phyloP scores from a whole-genome alignment of 1,140 invertebrate genomes.

The Batillaria attramentaria region DNA sequence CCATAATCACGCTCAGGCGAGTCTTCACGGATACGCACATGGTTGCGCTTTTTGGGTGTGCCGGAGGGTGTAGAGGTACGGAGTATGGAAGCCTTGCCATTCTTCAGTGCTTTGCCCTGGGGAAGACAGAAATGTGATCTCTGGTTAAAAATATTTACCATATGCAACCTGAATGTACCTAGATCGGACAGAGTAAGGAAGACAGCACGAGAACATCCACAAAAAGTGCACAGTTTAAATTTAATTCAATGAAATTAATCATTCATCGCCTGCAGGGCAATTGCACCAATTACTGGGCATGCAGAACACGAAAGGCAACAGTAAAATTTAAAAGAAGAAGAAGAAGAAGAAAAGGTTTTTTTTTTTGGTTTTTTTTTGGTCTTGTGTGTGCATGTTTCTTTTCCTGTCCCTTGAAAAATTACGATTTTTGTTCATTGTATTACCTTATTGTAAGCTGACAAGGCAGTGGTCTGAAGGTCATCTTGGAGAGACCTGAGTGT shows the following conservation, averaged over 20 bases:
- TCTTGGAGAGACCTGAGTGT: constrained; percentile 61
- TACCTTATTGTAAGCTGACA: constrained; percentile 26
- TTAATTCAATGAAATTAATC: too few relatives aligned
- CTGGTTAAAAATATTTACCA: too few relatives aligned
- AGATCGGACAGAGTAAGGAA: too few relatives aligned
- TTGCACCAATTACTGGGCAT: too few relatives aligned
- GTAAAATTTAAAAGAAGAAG: not conserved
- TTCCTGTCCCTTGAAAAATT: too few relatives aligned
- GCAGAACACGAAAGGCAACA: constrained; percentile 20
- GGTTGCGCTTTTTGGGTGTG: constrained; percentile 48
- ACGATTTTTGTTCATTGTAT: not conserved
- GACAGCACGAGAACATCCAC: too few relatives aligned
- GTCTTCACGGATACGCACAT: constrained; percentile 53
- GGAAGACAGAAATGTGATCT: not conserved
- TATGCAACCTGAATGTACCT: too few relatives aligned
- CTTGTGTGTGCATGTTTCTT: too few relatives aligned
- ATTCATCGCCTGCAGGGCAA: too few relatives aligned
- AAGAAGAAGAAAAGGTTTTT: not conserved
- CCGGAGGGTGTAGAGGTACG: constrained; percentile 28
- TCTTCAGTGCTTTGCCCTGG: constrained; percentile 17
- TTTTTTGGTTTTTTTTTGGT: not conserved
- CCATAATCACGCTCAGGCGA: constrained; percentile 36
- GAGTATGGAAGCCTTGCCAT: constrained; percentile 35
- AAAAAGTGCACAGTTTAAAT: too few relatives aligned
- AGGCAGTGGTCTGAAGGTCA: constrained; percentile 38